Conservation (phyloP, 53 echinoderm and acorn worm genomes). For the Astropecten irregularis region DNA sequence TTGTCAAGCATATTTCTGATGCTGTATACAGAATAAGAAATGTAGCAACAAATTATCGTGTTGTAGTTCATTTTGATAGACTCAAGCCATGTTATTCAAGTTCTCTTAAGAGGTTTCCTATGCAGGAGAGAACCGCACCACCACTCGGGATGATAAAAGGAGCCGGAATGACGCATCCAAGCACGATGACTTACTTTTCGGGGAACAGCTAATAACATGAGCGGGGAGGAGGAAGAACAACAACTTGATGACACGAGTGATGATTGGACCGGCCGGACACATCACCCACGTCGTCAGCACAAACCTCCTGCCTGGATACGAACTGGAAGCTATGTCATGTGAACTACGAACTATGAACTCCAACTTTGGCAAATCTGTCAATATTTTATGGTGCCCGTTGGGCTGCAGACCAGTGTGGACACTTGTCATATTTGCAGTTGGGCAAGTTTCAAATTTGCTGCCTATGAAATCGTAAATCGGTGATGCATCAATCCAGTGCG, state of each 20-base stretch:
- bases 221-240: neutral
- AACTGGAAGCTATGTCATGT: neutral
- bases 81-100: constrained; percentile 16
- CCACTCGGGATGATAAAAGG: too few species aligned
- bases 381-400: too few species aligned
- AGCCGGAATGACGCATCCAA: neutral
- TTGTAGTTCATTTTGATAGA: constrained; percentile 28
- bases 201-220: neutral
- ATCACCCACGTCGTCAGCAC: too few species aligned
- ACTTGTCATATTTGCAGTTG: too few species aligned
- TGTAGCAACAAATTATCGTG: neutral
- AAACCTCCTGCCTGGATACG: neutral
- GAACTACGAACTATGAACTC: neutral
- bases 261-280: neutral
- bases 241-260: neutral
- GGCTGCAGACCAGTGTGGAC: too few species aligned
- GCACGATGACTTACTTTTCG: neutral
- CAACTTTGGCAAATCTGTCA: too few species aligned
- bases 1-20: constrained; percentile 1
- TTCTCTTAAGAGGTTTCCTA: neutral
- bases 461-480: too few species aligned
- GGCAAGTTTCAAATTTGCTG: too few species aligned
- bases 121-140: too few species aligned
- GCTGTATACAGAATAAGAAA: neutral
- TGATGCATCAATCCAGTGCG: too few species aligned